Percentiles rank a stretch among this genome's conserved stretches.
These are phyloP conservation scores for Aplodontia rufa DNA, from an alignment of 2,113 vertebrate genomes.

Conservation along the genomic window DNA sequence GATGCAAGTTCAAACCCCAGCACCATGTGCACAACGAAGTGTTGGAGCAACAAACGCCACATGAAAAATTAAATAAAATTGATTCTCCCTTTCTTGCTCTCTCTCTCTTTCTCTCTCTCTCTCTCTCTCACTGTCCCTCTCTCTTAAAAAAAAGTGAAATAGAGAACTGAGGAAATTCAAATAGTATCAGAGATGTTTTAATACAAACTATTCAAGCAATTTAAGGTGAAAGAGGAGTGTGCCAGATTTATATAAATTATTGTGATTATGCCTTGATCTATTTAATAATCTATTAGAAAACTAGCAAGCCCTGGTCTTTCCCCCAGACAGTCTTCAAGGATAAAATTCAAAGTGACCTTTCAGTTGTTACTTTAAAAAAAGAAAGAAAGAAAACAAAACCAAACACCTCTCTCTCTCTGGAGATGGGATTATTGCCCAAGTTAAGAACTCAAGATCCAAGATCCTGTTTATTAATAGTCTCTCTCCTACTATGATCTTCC, in stretches of 20 bases:
- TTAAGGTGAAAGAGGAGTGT: conserved; percentile 5
- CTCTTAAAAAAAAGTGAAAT: conserved; percentile 43
- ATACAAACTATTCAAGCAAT: not conserved
- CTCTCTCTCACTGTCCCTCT: too few species aligned
- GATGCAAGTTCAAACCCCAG: too few species aligned
- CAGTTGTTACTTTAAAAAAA: not conserved
- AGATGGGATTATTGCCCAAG: not conserved
- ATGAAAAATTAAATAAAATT: too few species aligned
- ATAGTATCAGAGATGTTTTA: not conserved
- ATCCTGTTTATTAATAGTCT: not conserved
- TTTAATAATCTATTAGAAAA: not conserved
- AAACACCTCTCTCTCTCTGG: not conserved
- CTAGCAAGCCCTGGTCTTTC: not conserved
- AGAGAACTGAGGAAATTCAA: conserved; percentile 6
- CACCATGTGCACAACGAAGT: too few species aligned
- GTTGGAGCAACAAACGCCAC: too few species aligned
- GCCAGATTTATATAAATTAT: not conserved
- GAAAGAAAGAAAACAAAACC: too few species aligned
- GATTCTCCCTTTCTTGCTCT: too few species aligned
- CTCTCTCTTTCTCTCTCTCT: too few species aligned
- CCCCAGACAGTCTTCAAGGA: conserved; percentile 31
- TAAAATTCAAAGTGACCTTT: conserved; percentile 44
- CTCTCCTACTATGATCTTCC: not conserved
- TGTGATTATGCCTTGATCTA: not conserved
- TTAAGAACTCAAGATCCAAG: not conserved